Evolutionary conservation across 1,140 invertebrate species (phyloP), one percentile per base, ranked within the genome.

Genomic region (Eumeta japonica): DNA sequence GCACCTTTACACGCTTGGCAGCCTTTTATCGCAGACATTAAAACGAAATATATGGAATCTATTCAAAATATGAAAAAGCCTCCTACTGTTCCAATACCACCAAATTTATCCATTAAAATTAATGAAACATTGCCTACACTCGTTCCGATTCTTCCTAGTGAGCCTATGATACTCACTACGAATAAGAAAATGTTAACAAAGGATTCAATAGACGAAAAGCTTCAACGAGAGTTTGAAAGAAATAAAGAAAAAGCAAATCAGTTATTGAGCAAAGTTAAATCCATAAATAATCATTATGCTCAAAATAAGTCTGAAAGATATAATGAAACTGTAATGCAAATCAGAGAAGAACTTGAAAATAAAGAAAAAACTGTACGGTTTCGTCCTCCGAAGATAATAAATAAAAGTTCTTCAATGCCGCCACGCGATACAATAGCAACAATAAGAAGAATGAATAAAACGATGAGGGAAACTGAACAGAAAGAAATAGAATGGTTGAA

Each of bases 401-500:
- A 24, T 24, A 24, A 24, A 24, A 24, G 5, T 24, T n/a, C 20
- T 7, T 7, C 35, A 11, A 16, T 28, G 9, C 39, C 32, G 37
- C 36, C 44, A 10, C 58, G 63, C 11, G 63, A 66, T 39, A 81
- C 62, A 11, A 47, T 59, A 31, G 55, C 76, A 16, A 67, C 68
- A 2, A 42, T 79, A n/a, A 70, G 77, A 52, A 58, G 77, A 45
- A 58, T 76, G 30, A 75, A 74, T 28, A 68, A 72, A 41, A 48
- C 50, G 37, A 61, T 78, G 10, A 51, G 75, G 42, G 58, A 73
- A 48, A 51, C 58, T 28, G 67, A 79, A 64, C 55, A 75, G 48
- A 58, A 68, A 45, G 79, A 81, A 66, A 48, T 79, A 4, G 55
- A 76, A 42, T 75, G 75, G 66, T 42, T 81, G 10, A 50, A 79